Evolutionary conservation across 2,888 invertebrate genomes (phyloP).

Genomic region (Habrosyne pyritoides): DNA sequence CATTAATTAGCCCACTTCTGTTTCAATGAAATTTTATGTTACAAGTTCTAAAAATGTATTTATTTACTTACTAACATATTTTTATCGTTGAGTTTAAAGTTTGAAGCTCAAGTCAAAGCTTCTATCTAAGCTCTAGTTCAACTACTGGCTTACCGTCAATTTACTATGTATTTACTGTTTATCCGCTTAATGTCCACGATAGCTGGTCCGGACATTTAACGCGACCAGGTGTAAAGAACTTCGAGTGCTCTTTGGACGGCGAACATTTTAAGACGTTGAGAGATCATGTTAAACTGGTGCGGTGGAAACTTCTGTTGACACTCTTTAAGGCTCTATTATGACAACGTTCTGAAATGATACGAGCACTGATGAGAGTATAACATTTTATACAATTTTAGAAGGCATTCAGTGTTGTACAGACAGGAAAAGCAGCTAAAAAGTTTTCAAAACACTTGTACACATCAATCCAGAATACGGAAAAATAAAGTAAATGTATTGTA

Average conservation of each 20-base stretch:
- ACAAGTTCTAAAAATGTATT: too few relatives aligned
- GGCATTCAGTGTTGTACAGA: not conserved
- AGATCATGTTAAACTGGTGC: constrained; percentile 33
- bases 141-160: not conserved
- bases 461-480: too few relatives aligned
- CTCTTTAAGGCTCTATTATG: constrained; percentile 54
- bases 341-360: constrained; percentile 17
- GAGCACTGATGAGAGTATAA: not conserved
- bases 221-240: constrained; percentile 37
- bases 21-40: too few relatives aligned
- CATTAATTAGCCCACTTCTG: too few relatives aligned
- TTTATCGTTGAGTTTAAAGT: too few relatives aligned
- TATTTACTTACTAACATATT: too few relatives aligned
- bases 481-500: too few relatives aligned
- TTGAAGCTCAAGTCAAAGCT: too few relatives aligned
- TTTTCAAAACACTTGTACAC: too few relatives aligned
- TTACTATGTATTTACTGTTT: constrained; percentile 33
- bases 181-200: constrained; percentile 53
- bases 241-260: not conserved
- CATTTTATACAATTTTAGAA: not conserved
- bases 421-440: too few relatives aligned
- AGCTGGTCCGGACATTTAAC: constrained; percentile 48
- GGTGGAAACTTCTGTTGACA: constrained; percentile 45
- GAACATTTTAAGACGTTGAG: not conserved
- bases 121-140: not conserved